Conservation (phyloP, 2,797 vertebrate species). For the Microctenopoma steveboyesi region DNA sequence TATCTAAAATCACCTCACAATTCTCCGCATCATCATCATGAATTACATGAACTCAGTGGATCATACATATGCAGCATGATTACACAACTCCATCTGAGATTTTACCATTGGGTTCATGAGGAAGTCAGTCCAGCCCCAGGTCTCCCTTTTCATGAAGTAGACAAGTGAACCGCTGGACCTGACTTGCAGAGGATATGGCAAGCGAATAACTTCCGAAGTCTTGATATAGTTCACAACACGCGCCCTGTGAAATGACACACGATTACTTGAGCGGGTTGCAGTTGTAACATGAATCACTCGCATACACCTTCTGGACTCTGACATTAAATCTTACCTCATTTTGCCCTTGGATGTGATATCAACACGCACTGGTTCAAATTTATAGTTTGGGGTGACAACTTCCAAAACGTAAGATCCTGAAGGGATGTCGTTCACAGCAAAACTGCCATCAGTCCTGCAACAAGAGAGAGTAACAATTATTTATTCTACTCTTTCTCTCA, state of each 20-base stretch:
- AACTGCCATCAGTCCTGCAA: slow-evolving; percentile 94
- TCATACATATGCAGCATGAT: not conserved
- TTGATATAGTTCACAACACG: slow-evolving; percentile 97
- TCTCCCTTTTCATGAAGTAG: slow-evolving; percentile 98
- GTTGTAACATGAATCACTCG: not conserved
- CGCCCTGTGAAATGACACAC: slow-evolving; percentile 80
- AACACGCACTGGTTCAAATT: slow-evolving; percentile 94
- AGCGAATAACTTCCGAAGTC: slow-evolving; percentile 94
- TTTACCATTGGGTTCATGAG: slow-evolving; percentile 99
- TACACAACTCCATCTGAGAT: not conserved
- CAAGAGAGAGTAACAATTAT: not conserved
- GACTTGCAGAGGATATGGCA: slow-evolving; percentile 95
- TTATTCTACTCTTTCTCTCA: not conserved
- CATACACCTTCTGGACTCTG: fast-evolving
- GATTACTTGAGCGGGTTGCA: not conserved
- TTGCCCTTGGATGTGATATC: slow-evolving; percentile 99
- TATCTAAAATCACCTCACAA: not conserved
- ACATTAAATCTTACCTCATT: slow-evolving; percentile 88
- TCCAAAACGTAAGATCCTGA: slow-evolving; percentile 98
- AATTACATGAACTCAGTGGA: not conserved
- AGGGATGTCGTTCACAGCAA: slow-evolving; percentile 96
- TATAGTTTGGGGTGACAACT: slow-evolving; percentile 90
- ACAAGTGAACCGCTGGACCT: slow-evolving; percentile 90
- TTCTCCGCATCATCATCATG: too few species aligned
- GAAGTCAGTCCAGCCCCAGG: slow-evolving; percentile 99